Evolutionary conservation across 2,113 vertebrate genomes (phyloP), one percentile per base, ranked within the genome.

Genomic region (Pionites leucogaster): DNA sequence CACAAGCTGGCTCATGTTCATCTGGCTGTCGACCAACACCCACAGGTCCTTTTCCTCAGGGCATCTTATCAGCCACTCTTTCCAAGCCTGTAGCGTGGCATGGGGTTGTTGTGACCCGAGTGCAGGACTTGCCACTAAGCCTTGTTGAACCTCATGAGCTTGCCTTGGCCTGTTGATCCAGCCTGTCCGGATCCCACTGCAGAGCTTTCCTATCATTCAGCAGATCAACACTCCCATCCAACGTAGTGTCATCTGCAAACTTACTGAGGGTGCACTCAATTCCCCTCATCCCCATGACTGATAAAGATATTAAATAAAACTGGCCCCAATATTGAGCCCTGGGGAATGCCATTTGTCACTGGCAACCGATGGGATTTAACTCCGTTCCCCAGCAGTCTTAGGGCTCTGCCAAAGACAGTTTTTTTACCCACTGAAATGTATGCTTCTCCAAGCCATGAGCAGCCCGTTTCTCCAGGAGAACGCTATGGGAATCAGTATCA

Each of bases 331-430:
- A 14, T 18, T 39, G 74, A 69, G 47, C 29, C 75, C 27, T 57
- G 37, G 42, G 37, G 37, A 52, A 9, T 8, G 14, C 20, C 0
- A 0, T 33, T 39, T 1, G 33, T 57, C 20, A 27, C 28, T 0
- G 0, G 24, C 20, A 19, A 11, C 42, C 44, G 12, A 23, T 18
- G 24, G 44, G 42, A 15, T 37, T 74, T 70, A 33, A 33, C 6
- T 60, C 33, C 29, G 11, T 35, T 18, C 11, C 11, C 31, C 64
- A 37, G 27, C n/a, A 11, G 49, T 11, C 7, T 25, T 27, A 29
- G 50, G 29, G 29, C 15, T 33, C 1, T 1, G 10, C 24, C 23
- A 33, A 64, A 62, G 25, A 9, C 52, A 33, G 22, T 2, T 17
- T 64, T 64, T 52, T 46, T 1, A 70, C 28, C 20, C 37, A 70